Conservation (phyloP, 2,797 vertebrate genomes). For the Acipenser oxyrinchus region DNA sequence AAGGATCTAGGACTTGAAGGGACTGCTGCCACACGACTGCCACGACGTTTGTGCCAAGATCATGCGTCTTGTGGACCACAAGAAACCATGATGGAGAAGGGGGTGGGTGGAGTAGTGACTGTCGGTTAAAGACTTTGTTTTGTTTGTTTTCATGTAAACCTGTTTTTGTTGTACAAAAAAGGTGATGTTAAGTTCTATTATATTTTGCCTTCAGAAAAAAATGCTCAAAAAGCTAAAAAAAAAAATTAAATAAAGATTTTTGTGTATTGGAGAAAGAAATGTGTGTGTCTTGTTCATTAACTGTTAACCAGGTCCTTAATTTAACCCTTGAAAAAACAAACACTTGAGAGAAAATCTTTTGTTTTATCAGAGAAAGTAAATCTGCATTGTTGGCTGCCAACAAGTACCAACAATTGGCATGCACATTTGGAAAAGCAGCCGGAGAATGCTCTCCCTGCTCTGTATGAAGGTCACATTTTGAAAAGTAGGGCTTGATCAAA, state of each 20-base stretch:
- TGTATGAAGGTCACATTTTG: no score
- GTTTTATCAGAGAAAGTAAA: no score
- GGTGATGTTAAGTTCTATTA: slow-evolving; percentile 71
- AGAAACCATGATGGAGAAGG: slow-evolving; percentile 62
- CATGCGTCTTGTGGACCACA: slow-evolving; percentile 45
- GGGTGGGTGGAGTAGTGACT: slow-evolving; percentile 57
- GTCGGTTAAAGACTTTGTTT: slow-evolving; percentile 54
- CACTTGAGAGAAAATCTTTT: no score
- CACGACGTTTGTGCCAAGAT: slow-evolving; percentile 64
- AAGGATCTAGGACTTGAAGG: slow-evolving; percentile 71
- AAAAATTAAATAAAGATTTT: slow-evolving; percentile 78
- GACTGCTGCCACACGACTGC: slow-evolving; percentile 29
- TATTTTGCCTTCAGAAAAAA: slow-evolving; percentile 77
- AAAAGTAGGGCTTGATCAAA: no score
- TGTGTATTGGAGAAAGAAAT: slow-evolving; percentile 75
- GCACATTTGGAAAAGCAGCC: no score
- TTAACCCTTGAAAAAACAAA: no score
- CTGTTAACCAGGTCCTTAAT: no score
- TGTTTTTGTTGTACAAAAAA: slow-evolving; percentile 86
- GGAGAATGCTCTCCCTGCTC: no score
- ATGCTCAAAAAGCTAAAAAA: slow-evolving; percentile 41
- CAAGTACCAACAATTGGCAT: no score
- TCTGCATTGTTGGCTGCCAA: no score
- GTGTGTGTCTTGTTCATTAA: slow-evolving; percentile 14
- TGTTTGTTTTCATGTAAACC: slow-evolving; percentile 75